A percentile compares a stretch with the other conserved stretches of the same genome.
Evolutionary conservation across 2,113 vertebrate genomes (phyloP).

Genomic region (Protobothrops mucrosquamatus): DNA sequence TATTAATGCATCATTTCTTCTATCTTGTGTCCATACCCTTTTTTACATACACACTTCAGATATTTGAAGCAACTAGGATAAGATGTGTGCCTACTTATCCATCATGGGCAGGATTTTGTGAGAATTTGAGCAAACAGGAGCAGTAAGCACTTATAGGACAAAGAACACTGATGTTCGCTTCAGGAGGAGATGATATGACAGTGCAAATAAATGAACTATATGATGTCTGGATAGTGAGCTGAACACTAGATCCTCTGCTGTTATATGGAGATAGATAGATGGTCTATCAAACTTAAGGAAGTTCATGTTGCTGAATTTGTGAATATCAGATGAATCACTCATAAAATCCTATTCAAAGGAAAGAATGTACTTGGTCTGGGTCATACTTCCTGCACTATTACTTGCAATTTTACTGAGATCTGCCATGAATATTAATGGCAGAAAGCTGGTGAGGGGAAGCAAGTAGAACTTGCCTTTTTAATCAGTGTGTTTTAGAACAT

Average conservation of each 20-base stretch:
- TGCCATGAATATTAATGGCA: background rate
- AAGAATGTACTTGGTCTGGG: background rate
- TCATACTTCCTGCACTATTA: background rate
- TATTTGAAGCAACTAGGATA: background rate
- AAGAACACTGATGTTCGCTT: background rate
- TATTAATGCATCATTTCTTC: background rate
- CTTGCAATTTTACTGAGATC: background rate
- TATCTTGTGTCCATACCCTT: background rate
- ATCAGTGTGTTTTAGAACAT: background rate
- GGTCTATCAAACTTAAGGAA: background rate
- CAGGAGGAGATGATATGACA: background rate
- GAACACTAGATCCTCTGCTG: background rate
- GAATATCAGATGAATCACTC: background rate
- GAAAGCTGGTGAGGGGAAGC: background rate
- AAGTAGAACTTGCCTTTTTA: background rate
- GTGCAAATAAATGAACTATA: background rate
- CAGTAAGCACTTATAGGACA: background rate
- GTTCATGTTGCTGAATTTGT: background rate
- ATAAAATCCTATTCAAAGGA: background rate
- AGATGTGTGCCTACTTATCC: background rate
- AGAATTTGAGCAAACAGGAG: background rate
- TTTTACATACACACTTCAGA: background rate
- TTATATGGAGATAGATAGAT: background rate
- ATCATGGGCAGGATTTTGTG: background rate
- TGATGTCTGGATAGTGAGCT: background rate